Evolutionary conservation across 2,797 vertebrate species (phyloP).

Genomic region (Cyprinodon diabolis): DNA sequence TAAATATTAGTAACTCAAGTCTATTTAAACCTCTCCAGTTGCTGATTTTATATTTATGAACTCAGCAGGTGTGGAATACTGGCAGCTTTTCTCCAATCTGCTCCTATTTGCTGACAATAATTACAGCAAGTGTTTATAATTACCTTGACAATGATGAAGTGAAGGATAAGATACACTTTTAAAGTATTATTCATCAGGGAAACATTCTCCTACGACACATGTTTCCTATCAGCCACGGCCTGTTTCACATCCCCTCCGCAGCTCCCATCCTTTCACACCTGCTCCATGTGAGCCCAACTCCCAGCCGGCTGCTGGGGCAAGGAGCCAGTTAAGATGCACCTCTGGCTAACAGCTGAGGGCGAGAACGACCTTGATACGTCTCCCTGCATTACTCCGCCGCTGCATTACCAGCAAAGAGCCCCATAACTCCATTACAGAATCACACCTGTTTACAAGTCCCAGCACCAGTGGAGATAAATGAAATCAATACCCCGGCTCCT

Average conservation of each 20-base stretch:
- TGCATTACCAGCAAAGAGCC: conserved; percentile 56
- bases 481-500: conserved; percentile 62
- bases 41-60: background rate
- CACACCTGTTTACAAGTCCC: conserved; percentile 67
- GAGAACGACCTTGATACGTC: conserved; percentile 63
- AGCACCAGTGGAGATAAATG: conserved; percentile 46
- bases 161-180: conserved; percentile 39
- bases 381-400: conserved; percentile 51
- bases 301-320: conserved; percentile 40
- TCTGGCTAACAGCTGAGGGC: conserved; percentile 34
- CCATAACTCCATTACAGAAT: conserved; percentile 45
- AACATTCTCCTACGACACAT: conserved; percentile 18
- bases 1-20: background rate
- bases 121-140: conserved; percentile 29
- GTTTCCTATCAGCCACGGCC: conserved; percentile 27
- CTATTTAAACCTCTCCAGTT: background rate
- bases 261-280: conserved; percentile 34
- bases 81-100: background rate
- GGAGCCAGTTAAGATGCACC: conserved; percentile 26
- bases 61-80: background rate
- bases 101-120: conserved; percentile 27
- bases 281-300: conserved; percentile 7
- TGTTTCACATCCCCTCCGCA: conserved; percentile 34
- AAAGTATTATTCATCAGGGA: conserved; percentile 22
- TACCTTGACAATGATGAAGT: conserved; percentile 43